Base-by-base conservation (phyloP, 2,113 vertebrate species). In the Ophthalmolycus amberensis region DNA sequence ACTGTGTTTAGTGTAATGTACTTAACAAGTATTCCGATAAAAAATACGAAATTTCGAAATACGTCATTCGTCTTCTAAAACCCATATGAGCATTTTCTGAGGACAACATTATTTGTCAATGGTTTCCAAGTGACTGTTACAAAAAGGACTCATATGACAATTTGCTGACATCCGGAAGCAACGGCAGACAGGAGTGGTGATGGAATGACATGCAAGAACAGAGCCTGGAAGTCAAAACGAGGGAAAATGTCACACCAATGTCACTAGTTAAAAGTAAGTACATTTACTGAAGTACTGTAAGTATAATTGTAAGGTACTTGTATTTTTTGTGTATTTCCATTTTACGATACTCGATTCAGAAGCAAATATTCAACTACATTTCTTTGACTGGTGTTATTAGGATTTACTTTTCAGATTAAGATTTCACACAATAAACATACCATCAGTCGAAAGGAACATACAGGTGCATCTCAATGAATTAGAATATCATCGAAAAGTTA, bases 81-180 rank as follows among this genome's bases (percentile, higher is more conserved):
- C 34, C 18, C 16, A 63, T 9, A 38, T 8, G 1, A 37, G 60
- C 9, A 63, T 63, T 38, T 63, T 32, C 15, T 60, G 50, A 52
- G 18, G 27, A 59, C n/a, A 16, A 32, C 6, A 32, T 60, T 1
- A 18, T 60, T 34, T 60, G 29, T 60, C 27, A 34, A 3, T 9
- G 27, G 15, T 29, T 60, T 60, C 59, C 59, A 60, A 60, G 38
- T 64, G 9, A 64, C 50, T 38, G 34, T 32, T 32, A 15, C 14
- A 38, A n/a, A 38, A n/a, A n/a, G 4, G 34, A 38, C 38, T 63
- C 34, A 63, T 5, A 22, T 38, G 34, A 63, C 60, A 63, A 34
- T 63, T 63, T 63, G 59, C 59, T 56, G 59, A 62, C 59, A 62
- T 34, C 16, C 29, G 34, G 32, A 62, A 62, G 22, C 56, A 29